Percentiles rank a stretch among this genome's conserved stretches.
Conservation (phyloP, 2,888 invertebrate genomes). For the Erynnis tages region DNA sequence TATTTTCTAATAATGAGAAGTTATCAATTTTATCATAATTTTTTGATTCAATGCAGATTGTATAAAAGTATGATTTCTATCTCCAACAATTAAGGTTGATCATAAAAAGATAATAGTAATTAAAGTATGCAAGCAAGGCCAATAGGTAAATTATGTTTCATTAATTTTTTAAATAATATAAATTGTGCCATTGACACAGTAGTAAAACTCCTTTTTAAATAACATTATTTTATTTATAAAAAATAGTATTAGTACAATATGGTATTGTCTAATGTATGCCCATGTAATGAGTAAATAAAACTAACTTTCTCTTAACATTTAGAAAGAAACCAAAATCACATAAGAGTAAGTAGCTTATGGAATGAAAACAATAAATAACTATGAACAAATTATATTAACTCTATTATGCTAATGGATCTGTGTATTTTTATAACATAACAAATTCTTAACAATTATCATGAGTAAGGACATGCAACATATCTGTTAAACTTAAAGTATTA, state of each 20-base stretch:
- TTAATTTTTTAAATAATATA: no score
- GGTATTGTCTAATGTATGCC: constrained; percentile 18
- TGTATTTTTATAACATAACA: constrained; percentile 31
- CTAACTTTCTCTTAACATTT: constrained; percentile 69
- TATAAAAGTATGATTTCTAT: no score
- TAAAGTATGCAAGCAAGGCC: no score
- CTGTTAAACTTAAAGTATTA: neutral
- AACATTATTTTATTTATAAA: constrained; percentile 19
- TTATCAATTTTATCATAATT: no score
- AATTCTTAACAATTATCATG: constrained; percentile 20
- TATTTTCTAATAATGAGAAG: no score
- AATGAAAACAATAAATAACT: constrained; percentile 39
- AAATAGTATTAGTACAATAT: constrained; percentile 14
- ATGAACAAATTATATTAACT: constrained; percentile 38
- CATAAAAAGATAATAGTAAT: no score
- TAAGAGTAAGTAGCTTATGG: constrained; percentile 69
- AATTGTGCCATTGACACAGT: no score
- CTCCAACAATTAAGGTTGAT: no score
- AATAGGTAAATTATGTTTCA: no score
- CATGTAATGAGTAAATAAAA: constrained; percentile 42
- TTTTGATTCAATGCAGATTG: neutral
- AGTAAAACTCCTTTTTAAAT: no score
- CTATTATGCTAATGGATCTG: constrained; percentile 28
- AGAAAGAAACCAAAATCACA: constrained; percentile 41
- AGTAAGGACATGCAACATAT: constrained; percentile 1